A percentile compares a stretch with the other conserved stretches of the same genome.
phyloP scores from a whole-genome alignment of 1,140 invertebrate species.

The Eriosoma lanigerum region DNA sequence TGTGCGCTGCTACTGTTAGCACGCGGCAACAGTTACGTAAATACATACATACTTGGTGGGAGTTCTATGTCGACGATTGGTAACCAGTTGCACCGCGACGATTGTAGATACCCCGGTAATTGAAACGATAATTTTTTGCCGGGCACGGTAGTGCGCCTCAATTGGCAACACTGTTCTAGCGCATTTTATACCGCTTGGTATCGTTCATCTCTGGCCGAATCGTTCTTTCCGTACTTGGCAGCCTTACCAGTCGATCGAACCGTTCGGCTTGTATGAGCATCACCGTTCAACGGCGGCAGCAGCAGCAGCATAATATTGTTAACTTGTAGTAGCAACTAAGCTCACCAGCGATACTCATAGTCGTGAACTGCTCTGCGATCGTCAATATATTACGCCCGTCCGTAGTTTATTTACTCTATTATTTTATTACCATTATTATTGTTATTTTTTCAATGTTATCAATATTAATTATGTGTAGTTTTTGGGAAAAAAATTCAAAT shows the following conservation, averaged over 20 bases:
- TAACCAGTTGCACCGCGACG: too few relatives aligned
- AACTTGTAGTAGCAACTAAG: neutral
- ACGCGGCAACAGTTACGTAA: too few relatives aligned
- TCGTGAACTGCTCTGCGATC: too few relatives aligned
- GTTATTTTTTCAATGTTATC: neutral
- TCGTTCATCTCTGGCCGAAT: conserved; percentile 16
- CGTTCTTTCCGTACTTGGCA: conserved; percentile 46
- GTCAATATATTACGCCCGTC: neutral
- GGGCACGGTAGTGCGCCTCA: neutral
- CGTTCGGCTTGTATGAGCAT: neutral
- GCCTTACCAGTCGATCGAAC: neutral
- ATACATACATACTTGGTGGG: too few relatives aligned
- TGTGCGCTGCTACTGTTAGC: too few relatives aligned
- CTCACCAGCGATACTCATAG: too few relatives aligned
- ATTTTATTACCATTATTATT: neutral
- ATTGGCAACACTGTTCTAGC: conserved; percentile 43
- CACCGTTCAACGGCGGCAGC: neutral
- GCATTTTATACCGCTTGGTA: conserved; percentile 15
- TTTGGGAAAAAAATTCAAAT: neutral
- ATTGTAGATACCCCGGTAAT: too few relatives aligned
- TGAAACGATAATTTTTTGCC: too few relatives aligned
- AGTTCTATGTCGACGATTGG: too few relatives aligned
- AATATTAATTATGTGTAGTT: neutral
- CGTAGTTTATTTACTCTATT: neutral
- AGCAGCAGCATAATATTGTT: too few relatives aligned